A percentile compares a stretch with the other conserved stretches of the same genome.
Evolutionary conservation across 2,113 vertebrate species (phyloP).

Genomic region (Poeciliopsis prolifica): DNA sequence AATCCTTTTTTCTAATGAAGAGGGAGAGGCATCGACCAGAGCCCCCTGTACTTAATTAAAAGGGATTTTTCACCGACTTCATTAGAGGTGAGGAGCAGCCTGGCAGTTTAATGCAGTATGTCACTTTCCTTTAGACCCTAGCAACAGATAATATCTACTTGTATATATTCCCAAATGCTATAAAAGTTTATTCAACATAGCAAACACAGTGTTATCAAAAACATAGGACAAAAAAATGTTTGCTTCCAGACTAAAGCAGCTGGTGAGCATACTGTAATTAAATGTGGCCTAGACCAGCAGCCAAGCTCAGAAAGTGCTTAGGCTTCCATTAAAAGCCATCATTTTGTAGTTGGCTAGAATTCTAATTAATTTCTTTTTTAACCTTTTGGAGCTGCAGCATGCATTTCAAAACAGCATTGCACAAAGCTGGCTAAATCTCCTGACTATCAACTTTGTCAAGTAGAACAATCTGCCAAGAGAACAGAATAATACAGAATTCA

Average conservation of each 20-base stretch:
- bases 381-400: conserved; percentile 52
- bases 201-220: neutral
- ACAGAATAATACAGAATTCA: conserved; percentile 16
- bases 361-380: conserved; percentile 56
- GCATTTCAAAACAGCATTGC: conserved; percentile 42
- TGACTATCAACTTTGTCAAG: conserved; percentile 23
- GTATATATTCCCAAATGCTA: conserved; percentile 36
- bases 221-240: neutral
- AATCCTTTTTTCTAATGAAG: conserved; percentile 73
- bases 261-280: conserved; percentile 71
- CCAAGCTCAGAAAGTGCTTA: conserved; percentile 63
- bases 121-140: conserved; percentile 69
- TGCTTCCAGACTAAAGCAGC: conserved; percentile 59
- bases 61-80: conserved; percentile 82
- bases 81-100: conserved; percentile 75
- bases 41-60: conserved; percentile 79
- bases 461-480: conserved; percentile 19
- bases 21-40: conserved; percentile 74
- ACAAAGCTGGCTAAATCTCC: conserved; percentile 12
- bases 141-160: conserved; percentile 62
- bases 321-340: conserved; percentile 71
- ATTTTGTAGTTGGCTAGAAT: conserved; percentile 55
- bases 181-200: conserved; percentile 36
- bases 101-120: conserved; percentile 76
- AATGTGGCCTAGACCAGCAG: conserved; percentile 61